Evolutionary conservation across 2,113 vertebrate species (phyloP), one percentile per base, ranked within the genome.

Genomic region (Pipa parva): DNA sequence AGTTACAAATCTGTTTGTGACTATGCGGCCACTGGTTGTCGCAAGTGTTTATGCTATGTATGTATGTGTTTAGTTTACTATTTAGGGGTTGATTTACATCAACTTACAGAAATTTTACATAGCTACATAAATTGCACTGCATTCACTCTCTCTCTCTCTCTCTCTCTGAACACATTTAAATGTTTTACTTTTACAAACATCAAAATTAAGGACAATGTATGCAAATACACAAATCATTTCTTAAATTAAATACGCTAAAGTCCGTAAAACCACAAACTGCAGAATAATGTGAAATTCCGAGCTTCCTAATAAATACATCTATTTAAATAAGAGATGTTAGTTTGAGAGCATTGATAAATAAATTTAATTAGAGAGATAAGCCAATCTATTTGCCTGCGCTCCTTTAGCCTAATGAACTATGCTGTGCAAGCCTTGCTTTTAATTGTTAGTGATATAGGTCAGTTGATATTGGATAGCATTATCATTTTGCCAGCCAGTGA

Each of bases 381-480:
- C 57, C 51, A 24, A 60, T 69, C 65, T 25, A 21, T 69, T 25
- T 26, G 9, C 17, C 33, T 18, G 33, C 39, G 66, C 49, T 54
- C 29, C 66, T 61, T 54, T 25, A 69, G 26, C 11, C 6, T 60
- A 69, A 69, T 60, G 48, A 68, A 68, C 31, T 68, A 31, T 52
- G 65, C 45, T 46, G 36, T 49, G 28, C 18, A 3, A 51, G 46
- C 18, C 20, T 46, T 39, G 21, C 28, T 69, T 60, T 67, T 51
- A 59, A 51, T 50, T 49, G 24, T 39, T 21, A 51, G 31, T 31
- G 48, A 69, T 69, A 69, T 61, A 61, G 57, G 66, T 69, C 57
- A 61, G 49, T 26, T 61, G 66, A 69, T 61, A 69, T 45, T 54
- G 66, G 58, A 69, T 69, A 69, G 57, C 57, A 20, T 10, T 12